Evolutionary conservation across 1,140 invertebrate genomes (phyloP), one percentile per base, ranked within the genome.

Genomic region (Bombus huntii): DNA sequence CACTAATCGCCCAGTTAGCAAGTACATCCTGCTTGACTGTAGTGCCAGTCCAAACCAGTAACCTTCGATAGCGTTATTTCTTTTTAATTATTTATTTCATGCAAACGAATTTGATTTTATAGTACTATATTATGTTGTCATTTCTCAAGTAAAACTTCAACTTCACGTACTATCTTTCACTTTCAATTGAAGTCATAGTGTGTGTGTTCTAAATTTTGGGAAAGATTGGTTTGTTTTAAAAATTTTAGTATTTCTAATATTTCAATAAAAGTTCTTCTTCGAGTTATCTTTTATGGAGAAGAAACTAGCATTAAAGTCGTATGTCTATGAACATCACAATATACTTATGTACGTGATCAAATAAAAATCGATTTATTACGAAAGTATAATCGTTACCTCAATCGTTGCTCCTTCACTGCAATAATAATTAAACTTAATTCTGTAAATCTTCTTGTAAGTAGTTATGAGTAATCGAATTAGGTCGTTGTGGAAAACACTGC

Each of bases 351-450:
- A 53, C 18, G 15, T 53, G 15, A 47, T 18, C 44, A 18, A 53
- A 18, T 53, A 18, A 47, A 53, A 53, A 53, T 53, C 5, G 47
- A 53, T 53, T 80, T 71, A 88, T 86, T 82, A 68, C 37, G 75
- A 86, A 89, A 88, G 68, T 88, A 80, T 89, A 47, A 86, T n/a
- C 34, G 73, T 85, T 86, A 88, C 62, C 86, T 86, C 75, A 44
- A 80, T 82, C 47, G 59, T 87, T 77, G 81, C n/a, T 25, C n/a
- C 34, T 62, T 47, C 15, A 47, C 47, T 47, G 12, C 62, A 65
- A 78, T 79, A 82, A 78, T 47, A 81, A 89, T 88, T 88, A 85
- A 66, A 85, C 81, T 34, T 68, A 37, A 42, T 34, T 37, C 22
- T n/a, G 34, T 62, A 75, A 75, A 65, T 71, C 74, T 62, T 44